These are phyloP conservation scores for Sminthopsis crassicaudata DNA, from an alignment of 2,113 vertebrate genomes.

Conservation along the genomic window DNA sequence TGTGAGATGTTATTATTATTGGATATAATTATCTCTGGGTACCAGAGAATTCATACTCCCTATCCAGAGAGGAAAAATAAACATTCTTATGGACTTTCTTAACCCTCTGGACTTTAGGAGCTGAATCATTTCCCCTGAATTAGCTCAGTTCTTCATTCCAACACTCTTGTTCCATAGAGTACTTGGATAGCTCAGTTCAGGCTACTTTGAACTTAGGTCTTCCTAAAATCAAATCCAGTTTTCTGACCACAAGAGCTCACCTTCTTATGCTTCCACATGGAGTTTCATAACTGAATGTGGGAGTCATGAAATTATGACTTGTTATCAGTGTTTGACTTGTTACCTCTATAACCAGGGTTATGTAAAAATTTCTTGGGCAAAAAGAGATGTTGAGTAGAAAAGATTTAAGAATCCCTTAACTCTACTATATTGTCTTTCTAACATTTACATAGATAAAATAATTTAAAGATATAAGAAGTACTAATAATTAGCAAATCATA, in stretches of 20 bases:
- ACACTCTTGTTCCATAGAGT: not conserved
- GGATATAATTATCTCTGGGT: not conserved
- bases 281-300: no score
- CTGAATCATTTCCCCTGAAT: not conserved
- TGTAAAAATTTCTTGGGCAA: no score
- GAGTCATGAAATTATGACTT: no score
- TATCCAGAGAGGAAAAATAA: not conserved
- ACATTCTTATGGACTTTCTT: not conserved
- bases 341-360: no score
- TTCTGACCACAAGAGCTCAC: not conserved
- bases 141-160: not conserved
- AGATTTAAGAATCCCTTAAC: no score
- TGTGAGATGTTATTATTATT: not conserved
- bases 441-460: not conserved
- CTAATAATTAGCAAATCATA: not conserved
- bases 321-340: no score
- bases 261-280: no score
- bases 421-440: not conserved
- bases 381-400: no score
- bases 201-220: not conserved
- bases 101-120: not conserved
- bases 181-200: not conserved
- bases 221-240: not conserved
- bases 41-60: not conserved
- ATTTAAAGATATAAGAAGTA: not conserved